phyloP scores from a whole-genome alignment of 2,797 vertebrate genomes.

The Pterois miles region DNA sequence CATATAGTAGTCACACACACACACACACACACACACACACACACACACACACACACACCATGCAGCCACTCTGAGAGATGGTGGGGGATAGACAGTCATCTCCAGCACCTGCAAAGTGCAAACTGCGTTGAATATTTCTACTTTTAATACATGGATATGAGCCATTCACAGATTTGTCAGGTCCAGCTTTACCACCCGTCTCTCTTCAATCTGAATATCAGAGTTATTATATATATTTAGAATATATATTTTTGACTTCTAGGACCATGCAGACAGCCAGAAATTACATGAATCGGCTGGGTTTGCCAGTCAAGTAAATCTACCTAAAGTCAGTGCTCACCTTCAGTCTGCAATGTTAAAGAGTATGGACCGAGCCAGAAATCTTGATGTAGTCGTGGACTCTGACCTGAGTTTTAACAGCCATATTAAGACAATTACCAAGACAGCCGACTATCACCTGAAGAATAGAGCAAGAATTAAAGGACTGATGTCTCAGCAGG shows the following conservation, averaged over 20 bases:
- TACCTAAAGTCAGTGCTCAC: too few species aligned
- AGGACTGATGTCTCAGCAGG: too few species aligned
- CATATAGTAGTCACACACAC: too few species aligned
- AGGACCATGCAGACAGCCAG: background rate
- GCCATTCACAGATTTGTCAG: background rate
- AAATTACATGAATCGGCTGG: background rate
- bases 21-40: slow-evolving; percentile 15
- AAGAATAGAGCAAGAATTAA: too few species aligned
- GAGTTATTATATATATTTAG: too few species aligned
- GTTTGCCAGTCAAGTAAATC: background rate
- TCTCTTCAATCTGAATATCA: background rate
- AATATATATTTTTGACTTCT: background rate
- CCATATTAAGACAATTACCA: too few species aligned
- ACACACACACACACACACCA: slow-evolving; percentile 1
- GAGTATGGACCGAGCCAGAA: too few species aligned
- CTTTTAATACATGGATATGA: background rate
- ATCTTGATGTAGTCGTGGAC: too few species aligned
- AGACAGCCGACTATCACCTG: too few species aligned
- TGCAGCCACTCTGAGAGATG: background rate
- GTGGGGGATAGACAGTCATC: background rate
- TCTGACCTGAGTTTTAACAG: too few species aligned
- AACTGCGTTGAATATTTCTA: background rate
- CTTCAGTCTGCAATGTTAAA: too few species aligned
- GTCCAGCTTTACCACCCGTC: background rate
- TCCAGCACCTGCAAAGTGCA: slow-evolving; percentile 11